Evolutionary conservation across 2,888 invertebrate genomes (phyloP).

Genomic region (Thelaira solivaga): DNA sequence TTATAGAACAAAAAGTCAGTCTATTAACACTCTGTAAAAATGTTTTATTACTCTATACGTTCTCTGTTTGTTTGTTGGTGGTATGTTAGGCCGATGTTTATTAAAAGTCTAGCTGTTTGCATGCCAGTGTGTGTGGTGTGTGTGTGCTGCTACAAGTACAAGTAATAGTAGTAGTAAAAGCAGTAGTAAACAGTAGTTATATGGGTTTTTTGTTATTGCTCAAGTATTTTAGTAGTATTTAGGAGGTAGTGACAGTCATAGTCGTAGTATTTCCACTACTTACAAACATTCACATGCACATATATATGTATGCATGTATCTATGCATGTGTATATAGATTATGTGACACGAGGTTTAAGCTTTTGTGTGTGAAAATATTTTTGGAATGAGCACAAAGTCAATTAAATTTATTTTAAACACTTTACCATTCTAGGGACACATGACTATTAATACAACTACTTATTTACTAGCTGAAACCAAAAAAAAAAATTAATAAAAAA

Average conservation of each 20-base stretch:
- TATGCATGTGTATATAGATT: no score
- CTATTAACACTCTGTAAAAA: constrained; percentile 24
- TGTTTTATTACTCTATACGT: constrained; percentile 9
- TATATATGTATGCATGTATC: no score
- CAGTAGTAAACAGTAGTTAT: constrained; percentile 37
- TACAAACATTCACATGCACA: no score
- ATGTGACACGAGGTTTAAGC: constrained; percentile 67
- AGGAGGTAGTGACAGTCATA: constrained; percentile 36
- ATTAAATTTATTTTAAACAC: constrained; percentile 63
- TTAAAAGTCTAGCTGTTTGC: no score
- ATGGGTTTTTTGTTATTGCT: constrained; percentile 18
- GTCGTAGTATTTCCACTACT: constrained; percentile 6
- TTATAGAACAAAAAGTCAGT: background rate
- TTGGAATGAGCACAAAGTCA: constrained; percentile 63
- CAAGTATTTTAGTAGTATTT: background rate
- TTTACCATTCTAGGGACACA: constrained; percentile 63
- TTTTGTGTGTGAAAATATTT: constrained; percentile 75
- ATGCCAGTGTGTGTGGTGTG: background rate
- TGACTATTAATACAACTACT: constrained; percentile 52
- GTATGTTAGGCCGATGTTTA: constrained; percentile 49
- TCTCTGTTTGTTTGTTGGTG: constrained; percentile 44
- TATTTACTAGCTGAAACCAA: constrained; percentile 26
- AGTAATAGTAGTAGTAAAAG: background rate
- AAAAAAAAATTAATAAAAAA: constrained; percentile 3
- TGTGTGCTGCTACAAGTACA: background rate